Evolutionary conservation across 2,113 vertebrate species (phyloP), one percentile per base, ranked within the genome.

Genomic region (Pterophyllum scalare): DNA sequence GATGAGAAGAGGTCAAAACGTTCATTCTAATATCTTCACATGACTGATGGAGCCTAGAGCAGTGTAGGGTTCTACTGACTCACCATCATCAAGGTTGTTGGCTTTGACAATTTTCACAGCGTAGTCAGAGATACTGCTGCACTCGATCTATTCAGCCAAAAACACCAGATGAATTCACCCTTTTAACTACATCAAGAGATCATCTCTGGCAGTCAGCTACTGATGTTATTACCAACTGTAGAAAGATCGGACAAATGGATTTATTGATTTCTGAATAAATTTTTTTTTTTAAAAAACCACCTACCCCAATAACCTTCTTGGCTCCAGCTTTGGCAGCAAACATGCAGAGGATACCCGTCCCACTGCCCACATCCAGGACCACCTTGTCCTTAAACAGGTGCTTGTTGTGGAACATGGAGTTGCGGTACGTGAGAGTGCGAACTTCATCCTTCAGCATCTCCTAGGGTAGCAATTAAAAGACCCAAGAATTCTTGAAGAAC

Each of bases 361-460:
- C 97, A 0, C 97, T 98, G 86, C 97, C 97, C 40, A 98, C 97
- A 0, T 98, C 97, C 91, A 98, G 89, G 62, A 98, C 97, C 86
- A 98, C 97, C 87, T 98, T 98, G 90, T 98, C 97, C 88, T 98
- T 98, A 57, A 98, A 98, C 28, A 98, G 95, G 80, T 98, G 97
- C 90, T 97, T 97, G 93, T 98, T 98, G 94, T 98, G 97, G 81
- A 97, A 98, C 97, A 98, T 98, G 74, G 97, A 97, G 86, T 98
- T 98, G 9, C 97, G 96, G 90, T 98, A 98, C 1, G 97, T 98
- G 76, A 98, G 95, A 1, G 97, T 98, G 5, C 97, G 97, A 3
- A 98, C 97, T 88, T 98, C 97, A 11, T 98, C 97, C 85, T 98
- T 98, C 54, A 98, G 95, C 97, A 98, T 98, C 91, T 98, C 97